These are phyloP conservation scores for Spea bombifrons DNA, from an alignment of 2,113 vertebrate species.

Conservation along the genomic window DNA sequence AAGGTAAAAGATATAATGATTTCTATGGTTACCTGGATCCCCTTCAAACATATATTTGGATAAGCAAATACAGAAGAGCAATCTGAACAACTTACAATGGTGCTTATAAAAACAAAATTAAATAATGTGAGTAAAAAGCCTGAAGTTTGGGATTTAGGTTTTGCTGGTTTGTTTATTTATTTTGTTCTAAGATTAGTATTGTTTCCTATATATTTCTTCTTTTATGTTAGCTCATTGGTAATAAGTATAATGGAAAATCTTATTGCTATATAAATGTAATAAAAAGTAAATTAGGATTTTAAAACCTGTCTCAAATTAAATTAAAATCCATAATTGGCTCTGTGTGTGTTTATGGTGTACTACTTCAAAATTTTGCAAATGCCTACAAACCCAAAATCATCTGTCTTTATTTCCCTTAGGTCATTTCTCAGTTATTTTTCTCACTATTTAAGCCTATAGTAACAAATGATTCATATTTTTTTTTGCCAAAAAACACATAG, in stretches of 20 bases:
- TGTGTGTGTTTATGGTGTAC: background rate
- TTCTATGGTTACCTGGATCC: conserved; percentile 40
- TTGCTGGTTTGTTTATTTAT: background rate
- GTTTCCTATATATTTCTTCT: conserved; percentile 5
- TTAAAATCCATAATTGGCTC: conserved; percentile 16
- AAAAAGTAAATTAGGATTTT: conserved; percentile 7
- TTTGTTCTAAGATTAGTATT: background rate
- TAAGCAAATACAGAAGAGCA: conserved; percentile 25
- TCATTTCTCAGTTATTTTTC: background rate
- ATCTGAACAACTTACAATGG: conserved; percentile 24
- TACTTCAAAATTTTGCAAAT: conserved; percentile 5
- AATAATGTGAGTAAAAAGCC: conserved; percentile 3
- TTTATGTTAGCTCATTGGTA: conserved; percentile 3
- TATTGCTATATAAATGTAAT: conserved; percentile 10
- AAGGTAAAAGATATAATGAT: conserved; percentile 37
- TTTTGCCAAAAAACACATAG: background rate
- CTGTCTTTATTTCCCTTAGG: background rate
- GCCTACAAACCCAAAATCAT: conserved; percentile 5
- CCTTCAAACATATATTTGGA: conserved; percentile 32
- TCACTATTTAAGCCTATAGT: conserved; percentile 1
- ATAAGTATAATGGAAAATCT: conserved; percentile 9
- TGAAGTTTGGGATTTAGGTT: background rate
- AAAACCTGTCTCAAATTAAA: background rate
- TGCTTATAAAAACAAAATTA: conserved; percentile 32
- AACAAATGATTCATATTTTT: conserved; percentile 7